Base-by-base conservation (phyloP, 2,113 vertebrate species). In the Corydoras sp. region DNA sequence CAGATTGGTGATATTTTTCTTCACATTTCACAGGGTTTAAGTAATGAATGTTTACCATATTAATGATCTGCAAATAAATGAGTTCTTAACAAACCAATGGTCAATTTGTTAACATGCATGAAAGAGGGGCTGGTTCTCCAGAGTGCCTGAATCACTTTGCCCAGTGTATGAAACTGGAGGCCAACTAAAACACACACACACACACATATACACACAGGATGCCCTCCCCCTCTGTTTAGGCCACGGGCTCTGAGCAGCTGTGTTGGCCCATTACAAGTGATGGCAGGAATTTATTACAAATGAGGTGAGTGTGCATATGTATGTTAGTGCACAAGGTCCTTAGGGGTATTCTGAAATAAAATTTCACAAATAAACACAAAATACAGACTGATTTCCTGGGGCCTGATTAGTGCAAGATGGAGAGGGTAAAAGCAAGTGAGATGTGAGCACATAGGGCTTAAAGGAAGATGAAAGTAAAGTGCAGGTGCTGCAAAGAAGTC, bases 401-500 rank as follows among this genome's bases (percentile, higher is more conserved):
- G 13, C 51, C 64, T 58, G 53, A 61, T 72, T 58, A 62, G 64
- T 51, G 9, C 50, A 6, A 65, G 58, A 68, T 58, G 32, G 58
- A 62, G 50, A 58, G 58, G 30, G 32, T 29, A 24, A 18, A 71
- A 43, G 15, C 10, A 58, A 58, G 13, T 65, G 51, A 14, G 24
- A 12, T 43, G 51, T 15, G 43, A 24, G 10, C 14, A 24, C 18
- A n/a, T 8, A 13, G 56, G 18, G 18, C 54, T 58, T 10, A 51
- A 32, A 60, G 58, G 66, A 56, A 72, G 68, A 12, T 24, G 54
- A 69, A 60, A 43, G 43, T 10, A 64, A 14, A 24, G 48, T 72
- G 30, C 69, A 78, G 73, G 73, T 77, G 67, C 63, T 76, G 51
- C 13, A 54, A 62, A 72, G 72, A 75, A 78, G 75, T 55, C 62